Base-by-base conservation (phyloP, 2,797 vertebrate genomes). In the Sorex maritimensis region DNA sequence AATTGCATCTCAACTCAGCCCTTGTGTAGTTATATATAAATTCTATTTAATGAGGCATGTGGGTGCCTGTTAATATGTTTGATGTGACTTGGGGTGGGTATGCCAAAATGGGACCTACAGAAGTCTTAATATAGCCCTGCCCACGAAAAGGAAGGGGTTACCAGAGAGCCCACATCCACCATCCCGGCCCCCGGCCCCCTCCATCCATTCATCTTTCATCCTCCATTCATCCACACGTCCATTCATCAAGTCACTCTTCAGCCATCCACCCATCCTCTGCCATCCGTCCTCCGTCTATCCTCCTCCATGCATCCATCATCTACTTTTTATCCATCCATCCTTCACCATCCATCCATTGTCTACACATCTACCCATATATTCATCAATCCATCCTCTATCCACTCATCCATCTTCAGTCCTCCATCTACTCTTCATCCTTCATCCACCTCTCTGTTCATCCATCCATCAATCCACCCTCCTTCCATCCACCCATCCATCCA, bases 11-110 rank as follows among this genome's bases (percentile, higher is more conserved):
- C 91, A 89, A 74, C 91, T 81, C 93, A 63, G 61, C 7, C 77
- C 86, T 90, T 49, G 26, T 41, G 23, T 2, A 23, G 86, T 72
- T 86, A 80, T 49, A 89, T 79, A 91, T 91, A 93, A 81, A 92
- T 93, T 91, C 87, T 85, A 80, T 87, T 92, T 96, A 96, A 97
- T 96, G 95, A 94, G 95, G 96, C 84, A 68, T 65, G 94, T 85
- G 89, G 81, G 93, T 79, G 84, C 81, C 89, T 96, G 84, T 72
- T 84, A 93, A 87, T 84, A 67, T 67, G 72, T 93, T 71, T 81
- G 94, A 92, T 28, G 61, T 91, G 89, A 85, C 1, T 21, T 10
- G 10, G 79, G 58, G 41, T 88, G 67, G 89, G 85, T 75, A 52
- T 81, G 90, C 85, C 91, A 77, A 92, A 82, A 80, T 12, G 71